Evolutionary conservation across 2,797 vertebrate species (phyloP).

Genomic region (Enteromius unitaeniatus): DNA sequence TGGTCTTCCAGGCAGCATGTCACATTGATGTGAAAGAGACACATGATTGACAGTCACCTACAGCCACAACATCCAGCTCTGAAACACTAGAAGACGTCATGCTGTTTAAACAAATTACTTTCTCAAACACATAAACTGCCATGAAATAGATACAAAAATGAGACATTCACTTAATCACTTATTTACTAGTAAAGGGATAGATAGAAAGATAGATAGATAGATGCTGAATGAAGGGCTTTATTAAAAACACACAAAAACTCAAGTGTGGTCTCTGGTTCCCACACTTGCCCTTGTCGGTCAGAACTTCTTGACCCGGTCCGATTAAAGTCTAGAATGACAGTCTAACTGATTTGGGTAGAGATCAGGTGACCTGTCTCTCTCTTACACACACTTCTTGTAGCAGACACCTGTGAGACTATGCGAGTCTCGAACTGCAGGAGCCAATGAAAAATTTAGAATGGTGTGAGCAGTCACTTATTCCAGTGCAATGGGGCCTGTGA

Average conservation of each 20-base stretch:
- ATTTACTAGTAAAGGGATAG: background rate
- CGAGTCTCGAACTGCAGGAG: conserved; percentile 49
- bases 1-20: conserved; percentile 21
- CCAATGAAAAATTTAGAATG: conserved; percentile 75
- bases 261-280: conserved; percentile 15
- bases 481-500: conserved; percentile 30
- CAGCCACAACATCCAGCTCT: conserved; percentile 39
- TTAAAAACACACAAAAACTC: conserved; percentile 1
- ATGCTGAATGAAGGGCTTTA: background rate
- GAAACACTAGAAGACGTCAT: conserved; percentile 39
- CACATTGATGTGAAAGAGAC: conserved; percentile 37
- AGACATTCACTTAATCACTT: background rate
- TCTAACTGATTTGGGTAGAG: conserved; percentile 40
- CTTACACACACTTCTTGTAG: conserved; percentile 37
- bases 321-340: conserved; percentile 45
- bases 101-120: conserved; percentile 30
- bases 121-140: background rate
- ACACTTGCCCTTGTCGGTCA: conserved; percentile 47
- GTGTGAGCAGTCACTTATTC: conserved; percentile 52
- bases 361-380: conserved; percentile 41
- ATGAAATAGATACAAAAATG: background rate
- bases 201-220: background rate
- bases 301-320: conserved; percentile 6
- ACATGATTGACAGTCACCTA: conserved; percentile 28
- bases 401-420: conserved; percentile 40